Evolutionary conservation across 2,113 vertebrate species (phyloP).

Genomic region (Eclectus roratus): DNA sequence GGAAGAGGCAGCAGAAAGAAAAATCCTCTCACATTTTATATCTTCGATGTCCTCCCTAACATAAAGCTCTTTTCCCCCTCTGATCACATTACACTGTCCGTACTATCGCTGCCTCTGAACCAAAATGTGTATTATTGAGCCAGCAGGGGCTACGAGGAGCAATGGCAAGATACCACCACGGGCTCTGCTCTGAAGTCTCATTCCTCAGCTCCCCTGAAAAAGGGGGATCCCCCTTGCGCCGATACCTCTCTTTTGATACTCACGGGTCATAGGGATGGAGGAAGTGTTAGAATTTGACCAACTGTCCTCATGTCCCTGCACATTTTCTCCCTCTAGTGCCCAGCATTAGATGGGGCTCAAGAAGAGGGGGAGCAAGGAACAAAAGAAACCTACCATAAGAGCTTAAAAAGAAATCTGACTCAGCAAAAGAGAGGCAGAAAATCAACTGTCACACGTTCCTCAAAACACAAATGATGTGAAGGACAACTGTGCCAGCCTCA

Average conservation of each 20-base stretch:
- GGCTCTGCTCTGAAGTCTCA: neutral
- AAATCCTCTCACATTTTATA: neutral
- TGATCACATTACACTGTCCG: rapidly evolving
- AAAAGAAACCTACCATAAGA: neutral
- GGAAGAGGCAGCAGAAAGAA: neutral
- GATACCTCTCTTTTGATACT: neutral
- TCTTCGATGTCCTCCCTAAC: neutral
- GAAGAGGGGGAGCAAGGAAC: neutral
- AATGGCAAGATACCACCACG: neutral
- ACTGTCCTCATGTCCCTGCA: neutral
- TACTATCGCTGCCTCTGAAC: neutral
- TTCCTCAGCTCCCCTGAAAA: neutral
- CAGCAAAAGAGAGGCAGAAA: neutral
- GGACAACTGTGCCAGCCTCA: neutral
- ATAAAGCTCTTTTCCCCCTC: neutral
- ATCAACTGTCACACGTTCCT: neutral
- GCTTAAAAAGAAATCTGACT: neutral
- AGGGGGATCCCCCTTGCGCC: neutral
- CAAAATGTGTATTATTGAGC: neutral
- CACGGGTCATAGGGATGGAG: neutral
- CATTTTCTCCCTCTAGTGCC: neutral
- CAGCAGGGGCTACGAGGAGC: neutral
- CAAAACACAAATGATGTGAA: rapidly evolving
- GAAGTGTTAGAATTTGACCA: neutral
- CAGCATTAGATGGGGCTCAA: neutral